A percentile compares a stretch with the other conserved stretches of the same genome.
These are phyloP conservation scores for Odiellus spinosus DNA, from an alignment of 2,888 invertebrate species.

Conservation along the genomic window DNA sequence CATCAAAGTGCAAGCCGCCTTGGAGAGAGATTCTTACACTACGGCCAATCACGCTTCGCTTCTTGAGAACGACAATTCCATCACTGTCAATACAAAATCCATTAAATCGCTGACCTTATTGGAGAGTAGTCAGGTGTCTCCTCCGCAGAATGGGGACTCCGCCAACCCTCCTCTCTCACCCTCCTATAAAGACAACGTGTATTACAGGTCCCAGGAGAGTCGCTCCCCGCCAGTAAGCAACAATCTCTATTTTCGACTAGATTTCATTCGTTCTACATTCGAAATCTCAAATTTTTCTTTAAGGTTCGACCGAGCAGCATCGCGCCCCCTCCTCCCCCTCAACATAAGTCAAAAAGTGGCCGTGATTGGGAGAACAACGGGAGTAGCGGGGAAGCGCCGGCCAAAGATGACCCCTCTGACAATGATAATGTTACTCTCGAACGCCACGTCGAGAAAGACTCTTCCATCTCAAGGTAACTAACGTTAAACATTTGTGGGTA, in stretches of 20 bases:
- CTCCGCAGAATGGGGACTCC: conserved; percentile 12
- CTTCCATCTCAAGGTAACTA: too few relatives aligned
- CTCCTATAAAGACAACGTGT: conserved; percentile 11
- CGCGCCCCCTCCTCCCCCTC: conserved; percentile 13
- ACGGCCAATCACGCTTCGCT: too few relatives aligned
- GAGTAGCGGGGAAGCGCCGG: neutral
- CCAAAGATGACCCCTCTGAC: too few relatives aligned
- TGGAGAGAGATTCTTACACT: conserved; percentile 3
- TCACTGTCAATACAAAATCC: conserved; percentile 3
- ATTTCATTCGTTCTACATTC: too few relatives aligned
- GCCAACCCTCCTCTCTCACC: conserved; percentile 10
- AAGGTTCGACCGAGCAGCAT: conserved; percentile 13
- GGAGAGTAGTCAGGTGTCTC: too few relatives aligned
- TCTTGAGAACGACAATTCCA: conserved; percentile 10
- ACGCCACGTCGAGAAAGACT: too few relatives aligned
- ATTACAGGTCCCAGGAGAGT: conserved; percentile 2
- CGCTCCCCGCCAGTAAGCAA: conserved; percentile 1
- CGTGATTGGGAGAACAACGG: conserved; percentile 3
- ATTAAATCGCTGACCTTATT: conserved; percentile 8
- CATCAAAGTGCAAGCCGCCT: conserved; percentile 12
- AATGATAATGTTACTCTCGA: too few relatives aligned
- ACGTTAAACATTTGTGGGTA: too few relatives aligned
- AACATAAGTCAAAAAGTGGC: neutral
- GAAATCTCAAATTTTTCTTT: neutral
- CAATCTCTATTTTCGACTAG: neutral